These are phyloP conservation scores for Enteromius anoplus DNA, from an alignment of 2,797 vertebrate species.

Conservation along the genomic window DNA sequence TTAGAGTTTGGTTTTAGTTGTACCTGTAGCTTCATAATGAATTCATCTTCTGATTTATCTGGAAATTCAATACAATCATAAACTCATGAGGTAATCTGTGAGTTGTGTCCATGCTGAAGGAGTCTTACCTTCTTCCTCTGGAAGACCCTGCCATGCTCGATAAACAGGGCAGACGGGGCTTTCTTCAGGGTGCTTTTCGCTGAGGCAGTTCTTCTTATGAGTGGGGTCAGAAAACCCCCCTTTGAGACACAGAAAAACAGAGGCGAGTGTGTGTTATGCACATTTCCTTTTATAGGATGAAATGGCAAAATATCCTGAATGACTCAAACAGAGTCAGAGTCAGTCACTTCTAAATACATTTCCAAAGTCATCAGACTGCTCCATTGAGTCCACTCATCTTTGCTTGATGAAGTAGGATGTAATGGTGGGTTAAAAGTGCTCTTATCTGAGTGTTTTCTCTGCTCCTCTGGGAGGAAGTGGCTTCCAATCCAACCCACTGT, in stretches of 20 bases:
- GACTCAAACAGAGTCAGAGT: neutral
- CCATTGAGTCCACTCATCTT: neutral
- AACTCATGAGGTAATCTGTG: neutral
- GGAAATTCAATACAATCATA: slow-evolving; percentile 8
- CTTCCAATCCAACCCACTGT: slow-evolving; percentile 38
- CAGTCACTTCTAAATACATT: neutral
- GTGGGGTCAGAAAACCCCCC: slow-evolving; percentile 77
- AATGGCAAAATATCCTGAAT: slow-evolving; percentile 1
- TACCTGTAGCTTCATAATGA: neutral
- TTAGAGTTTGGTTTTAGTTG: neutral
- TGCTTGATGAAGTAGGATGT: neutral
- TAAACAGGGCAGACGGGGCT: slow-evolving; percentile 69
- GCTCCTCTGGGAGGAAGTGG: slow-evolving; percentile 46
- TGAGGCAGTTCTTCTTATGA: slow-evolving; percentile 78
- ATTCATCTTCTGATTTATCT: neutral
- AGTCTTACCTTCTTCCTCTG: slow-evolving; percentile 77
- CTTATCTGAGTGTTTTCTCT: slow-evolving; percentile 36
- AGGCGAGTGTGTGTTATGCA: neutral
- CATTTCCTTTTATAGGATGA: slow-evolving; percentile 6
- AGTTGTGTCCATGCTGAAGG: neutral
- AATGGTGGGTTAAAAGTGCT: neutral
- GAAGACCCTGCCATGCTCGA: slow-evolving; percentile 76
- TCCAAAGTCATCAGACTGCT: slow-evolving; percentile 1
- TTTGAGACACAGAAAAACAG: slow-evolving; percentile 44
- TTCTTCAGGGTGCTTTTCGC: slow-evolving; percentile 76